Conservation (phyloP, 2,113 vertebrate genomes). For the Oreochromis aureus region DNA sequence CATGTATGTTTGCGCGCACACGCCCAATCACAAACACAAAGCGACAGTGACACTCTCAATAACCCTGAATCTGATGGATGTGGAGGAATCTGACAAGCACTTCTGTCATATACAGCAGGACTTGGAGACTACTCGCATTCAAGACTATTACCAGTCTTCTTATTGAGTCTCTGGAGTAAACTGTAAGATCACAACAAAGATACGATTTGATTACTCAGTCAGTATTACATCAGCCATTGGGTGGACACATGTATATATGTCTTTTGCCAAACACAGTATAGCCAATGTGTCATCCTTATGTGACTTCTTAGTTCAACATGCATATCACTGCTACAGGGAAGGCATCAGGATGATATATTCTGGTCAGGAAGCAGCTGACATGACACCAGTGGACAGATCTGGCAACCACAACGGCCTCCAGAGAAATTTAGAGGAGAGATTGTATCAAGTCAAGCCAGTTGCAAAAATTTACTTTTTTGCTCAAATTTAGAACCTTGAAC, state of each 20-base stretch:
- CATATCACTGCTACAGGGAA: background rate
- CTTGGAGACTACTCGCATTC: background rate
- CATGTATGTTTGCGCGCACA: background rate
- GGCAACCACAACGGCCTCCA: background rate
- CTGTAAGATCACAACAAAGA: background rate
- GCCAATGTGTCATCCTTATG: background rate
- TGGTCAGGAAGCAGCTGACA: background rate
- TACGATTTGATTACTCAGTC: background rate
- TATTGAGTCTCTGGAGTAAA: slow-evolving; percentile 15
- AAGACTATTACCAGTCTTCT: slow-evolving; percentile 18
- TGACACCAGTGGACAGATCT: slow-evolving; percentile 23
- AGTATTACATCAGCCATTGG: background rate
- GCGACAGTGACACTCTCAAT: slow-evolving; percentile 56
- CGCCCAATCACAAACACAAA: slow-evolving; percentile 18
- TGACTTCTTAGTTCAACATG: background rate
- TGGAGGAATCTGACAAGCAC: slow-evolving; percentile 20
- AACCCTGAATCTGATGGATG: slow-evolving; percentile 14
- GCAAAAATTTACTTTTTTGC: background rate
- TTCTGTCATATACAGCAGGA: background rate
- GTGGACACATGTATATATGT: background rate
- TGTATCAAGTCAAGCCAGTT: background rate
- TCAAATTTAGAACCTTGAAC: background rate
- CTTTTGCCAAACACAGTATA: background rate
- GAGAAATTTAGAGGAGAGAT: background rate
- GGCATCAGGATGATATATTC: slow-evolving; percentile 21